Evolutionary conservation across 2,888 invertebrate genomes (phyloP).

Genomic region (Camponotus fellah): DNA sequence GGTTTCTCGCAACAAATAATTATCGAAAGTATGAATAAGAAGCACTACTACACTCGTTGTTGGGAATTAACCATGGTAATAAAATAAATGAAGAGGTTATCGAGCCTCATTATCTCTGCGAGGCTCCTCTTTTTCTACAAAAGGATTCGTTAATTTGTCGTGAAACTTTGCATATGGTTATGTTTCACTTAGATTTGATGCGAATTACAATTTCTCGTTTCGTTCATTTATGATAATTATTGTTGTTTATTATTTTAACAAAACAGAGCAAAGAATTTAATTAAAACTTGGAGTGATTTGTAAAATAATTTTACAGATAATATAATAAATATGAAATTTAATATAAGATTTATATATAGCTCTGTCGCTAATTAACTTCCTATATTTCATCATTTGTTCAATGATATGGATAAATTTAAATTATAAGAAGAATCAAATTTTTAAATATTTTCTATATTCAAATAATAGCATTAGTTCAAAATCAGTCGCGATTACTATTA

Average conservation of each 20-base stretch:
- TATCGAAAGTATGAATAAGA: slow-evolving; percentile 27
- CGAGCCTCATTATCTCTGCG: slow-evolving; percentile 16
- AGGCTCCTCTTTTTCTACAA: not conserved
- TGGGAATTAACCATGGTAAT: slow-evolving; percentile 28
- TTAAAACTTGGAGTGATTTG: slow-evolving; percentile 8
- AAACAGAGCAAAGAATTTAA: slow-evolving; percentile 16
- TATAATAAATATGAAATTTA: slow-evolving; percentile 28
- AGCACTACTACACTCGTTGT: slow-evolving; percentile 9
- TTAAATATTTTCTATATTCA: slow-evolving; percentile 4
- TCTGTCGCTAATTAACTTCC: not conserved
- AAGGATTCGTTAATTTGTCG: slow-evolving; percentile 15
- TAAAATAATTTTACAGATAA: slow-evolving; percentile 8
- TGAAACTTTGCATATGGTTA: slow-evolving; percentile 11
- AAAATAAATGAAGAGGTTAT: slow-evolving; percentile 30
- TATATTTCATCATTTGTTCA: slow-evolving; percentile 15
- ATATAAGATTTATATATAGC: not conserved
- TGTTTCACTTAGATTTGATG: not conserved
- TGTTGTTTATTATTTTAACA: slow-evolving; percentile 29
- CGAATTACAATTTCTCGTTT: slow-evolving; percentile 18
- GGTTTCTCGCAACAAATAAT: slow-evolving; percentile 13
- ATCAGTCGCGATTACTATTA: not conserved
- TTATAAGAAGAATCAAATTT: not conserved
- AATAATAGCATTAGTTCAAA: not conserved
- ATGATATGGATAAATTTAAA: not conserved
- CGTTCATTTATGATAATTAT: not conserved